Evolutionary conservation across 2,113 vertebrate genomes (phyloP).

Genomic region (Fregetta grallaria): DNA sequence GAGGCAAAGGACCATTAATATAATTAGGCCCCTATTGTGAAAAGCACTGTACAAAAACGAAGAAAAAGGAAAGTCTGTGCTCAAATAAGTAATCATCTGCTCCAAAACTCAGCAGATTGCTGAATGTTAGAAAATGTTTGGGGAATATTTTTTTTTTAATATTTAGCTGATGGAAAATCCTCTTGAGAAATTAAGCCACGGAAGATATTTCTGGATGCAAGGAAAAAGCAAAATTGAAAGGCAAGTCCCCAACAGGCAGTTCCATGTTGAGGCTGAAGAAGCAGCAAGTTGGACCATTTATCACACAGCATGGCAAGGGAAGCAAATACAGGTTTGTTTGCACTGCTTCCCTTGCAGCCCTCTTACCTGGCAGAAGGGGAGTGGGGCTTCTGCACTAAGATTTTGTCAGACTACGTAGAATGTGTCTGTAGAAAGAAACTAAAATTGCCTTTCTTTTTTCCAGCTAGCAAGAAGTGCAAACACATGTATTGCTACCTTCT

Average conservation of each 20-base stretch:
- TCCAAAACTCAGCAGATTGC: background rate
- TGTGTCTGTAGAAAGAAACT: background rate
- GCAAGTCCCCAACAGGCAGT: background rate
- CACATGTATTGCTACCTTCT: background rate
- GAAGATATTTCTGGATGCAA: background rate
- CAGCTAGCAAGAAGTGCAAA: background rate
- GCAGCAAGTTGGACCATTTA: background rate
- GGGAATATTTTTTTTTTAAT: background rate
- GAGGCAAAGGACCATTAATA: background rate
- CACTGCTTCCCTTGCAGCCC: background rate
- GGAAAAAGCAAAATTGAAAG: background rate
- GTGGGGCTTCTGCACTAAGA: background rate
- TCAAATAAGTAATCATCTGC: background rate
- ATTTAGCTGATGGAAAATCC: background rate
- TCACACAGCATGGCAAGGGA: background rate
- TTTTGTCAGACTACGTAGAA: background rate
- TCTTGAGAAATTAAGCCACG: background rate
- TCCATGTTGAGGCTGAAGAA: background rate
- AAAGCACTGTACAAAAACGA: background rate
- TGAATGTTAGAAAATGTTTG: background rate
- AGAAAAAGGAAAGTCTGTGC: background rate
- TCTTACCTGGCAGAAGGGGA: background rate
- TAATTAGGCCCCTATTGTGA: background rate
- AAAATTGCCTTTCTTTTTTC: background rate
- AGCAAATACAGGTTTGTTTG: background rate